Conservation (phyloP, 1,140 invertebrate genomes). For the Pseudomyrmex dendroicus region DNA sequence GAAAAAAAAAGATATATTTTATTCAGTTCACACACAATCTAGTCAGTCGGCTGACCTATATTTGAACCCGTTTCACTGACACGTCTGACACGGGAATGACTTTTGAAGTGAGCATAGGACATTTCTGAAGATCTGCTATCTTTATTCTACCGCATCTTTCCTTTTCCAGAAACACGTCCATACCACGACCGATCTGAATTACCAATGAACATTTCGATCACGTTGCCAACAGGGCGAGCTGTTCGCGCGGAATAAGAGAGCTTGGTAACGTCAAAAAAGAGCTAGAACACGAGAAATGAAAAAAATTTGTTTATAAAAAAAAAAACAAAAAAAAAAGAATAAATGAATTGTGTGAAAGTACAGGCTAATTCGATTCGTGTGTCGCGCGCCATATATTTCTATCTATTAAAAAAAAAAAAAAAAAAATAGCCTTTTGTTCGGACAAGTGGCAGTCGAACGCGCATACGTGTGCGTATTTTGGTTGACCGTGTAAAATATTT, state of each 20-base stretch:
- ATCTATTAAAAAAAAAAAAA: conserved; percentile 43
- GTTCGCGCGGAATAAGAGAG: conserved; percentile 59
- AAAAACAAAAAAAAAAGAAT: not conserved
- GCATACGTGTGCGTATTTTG: not conserved
- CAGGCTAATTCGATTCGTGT: conserved; percentile 60
- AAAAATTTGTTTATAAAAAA: not conserved
- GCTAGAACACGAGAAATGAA: conserved; percentile 48
- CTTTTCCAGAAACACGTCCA: conserved; percentile 31
- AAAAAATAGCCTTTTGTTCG: conserved; percentile 3
- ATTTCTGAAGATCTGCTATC: conserved; percentile 45
- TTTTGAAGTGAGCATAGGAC: conserved; percentile 53
- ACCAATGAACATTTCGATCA: conserved; percentile 73
- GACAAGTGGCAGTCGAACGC: not conserved
- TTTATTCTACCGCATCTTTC: conserved; percentile 44
- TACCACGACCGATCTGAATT: conserved; percentile 57
- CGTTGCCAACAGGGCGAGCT: conserved; percentile 63
- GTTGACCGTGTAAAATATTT: conserved; percentile 41
- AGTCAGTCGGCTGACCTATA: not conserved
- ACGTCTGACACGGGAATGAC: conserved; percentile 44
- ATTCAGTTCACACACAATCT: conserved; percentile 48
- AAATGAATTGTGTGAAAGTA: not conserved
- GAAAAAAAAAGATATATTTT: conserved; percentile 42
- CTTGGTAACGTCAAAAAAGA: not conserved
- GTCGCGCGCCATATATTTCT: not conserved
- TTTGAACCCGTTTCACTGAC: conserved; percentile 38